Evolutionary conservation across 35 echinoderm and acorn worm species (phyloP).

Genomic region (Apostichopus japonicus): DNA sequence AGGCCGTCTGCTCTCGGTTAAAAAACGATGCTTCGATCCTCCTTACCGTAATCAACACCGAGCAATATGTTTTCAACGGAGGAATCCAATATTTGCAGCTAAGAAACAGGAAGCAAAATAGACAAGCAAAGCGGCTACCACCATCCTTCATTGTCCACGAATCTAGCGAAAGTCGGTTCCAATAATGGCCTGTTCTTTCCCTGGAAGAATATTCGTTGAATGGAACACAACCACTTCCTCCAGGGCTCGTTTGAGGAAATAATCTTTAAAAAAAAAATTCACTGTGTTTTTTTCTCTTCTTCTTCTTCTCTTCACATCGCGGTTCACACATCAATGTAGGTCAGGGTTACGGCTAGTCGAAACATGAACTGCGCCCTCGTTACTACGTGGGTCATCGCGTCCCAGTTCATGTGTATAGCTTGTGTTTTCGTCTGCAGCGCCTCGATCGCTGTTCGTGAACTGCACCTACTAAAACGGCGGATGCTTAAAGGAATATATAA

Average conservation of each 20-base stretch:
- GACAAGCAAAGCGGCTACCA: background rate
- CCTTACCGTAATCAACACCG: background rate
- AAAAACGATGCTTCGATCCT: background rate
- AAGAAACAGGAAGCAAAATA: background rate
- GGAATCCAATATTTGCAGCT: background rate
- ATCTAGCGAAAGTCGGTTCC: background rate
- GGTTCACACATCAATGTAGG: constrained; percentile 55
- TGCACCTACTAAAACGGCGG: constrained; percentile 34
- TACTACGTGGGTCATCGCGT: constrained; percentile 34
- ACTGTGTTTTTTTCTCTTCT: background rate
- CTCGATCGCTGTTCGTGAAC: constrained; percentile 32
- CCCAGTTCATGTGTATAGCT: constrained; percentile 23
- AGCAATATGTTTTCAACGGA: background rate
- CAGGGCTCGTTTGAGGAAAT: constrained; percentile 49
- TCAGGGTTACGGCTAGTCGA: constrained; percentile 49
- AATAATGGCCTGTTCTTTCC: background rate
- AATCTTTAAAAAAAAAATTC: constrained; percentile 26
- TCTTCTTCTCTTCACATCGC: constrained; percentile 11
- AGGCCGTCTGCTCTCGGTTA: background rate
- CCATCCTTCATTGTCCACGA: background rate
- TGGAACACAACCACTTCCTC: constrained; percentile 43
- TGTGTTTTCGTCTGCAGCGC: background rate
- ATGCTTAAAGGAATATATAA: background rate
- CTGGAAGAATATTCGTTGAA: constrained; percentile 21
- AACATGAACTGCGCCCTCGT: constrained; percentile 41